A percentile compares a stretch with the other conserved stretches of the same genome.
Evolutionary conservation across 2,888 invertebrate species (phyloP).

Genomic region (Watsonalla binaria): DNA sequence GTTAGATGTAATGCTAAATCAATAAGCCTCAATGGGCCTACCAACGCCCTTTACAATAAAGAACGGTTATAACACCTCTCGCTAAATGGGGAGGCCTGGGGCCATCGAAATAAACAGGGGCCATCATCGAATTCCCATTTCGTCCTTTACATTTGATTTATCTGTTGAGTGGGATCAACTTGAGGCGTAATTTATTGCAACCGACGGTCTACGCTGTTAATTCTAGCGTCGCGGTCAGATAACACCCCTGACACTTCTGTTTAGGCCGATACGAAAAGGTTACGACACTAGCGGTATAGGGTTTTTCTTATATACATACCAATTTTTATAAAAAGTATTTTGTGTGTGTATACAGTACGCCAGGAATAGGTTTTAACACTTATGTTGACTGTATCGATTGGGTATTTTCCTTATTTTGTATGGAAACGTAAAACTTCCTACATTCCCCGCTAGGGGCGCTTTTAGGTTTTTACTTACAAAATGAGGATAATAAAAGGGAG

Average conservation of each 20-base stretch:
- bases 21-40: neutral
- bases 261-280: constrained; percentile 25
- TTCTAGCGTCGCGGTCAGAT: constrained; percentile 53
- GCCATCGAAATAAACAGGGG: constrained; percentile 41
- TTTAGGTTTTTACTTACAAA: no score
- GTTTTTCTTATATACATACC: no score
- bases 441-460: no score
- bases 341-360: no score
- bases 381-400: no score
- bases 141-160: constrained; percentile 66
- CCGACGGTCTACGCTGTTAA: constrained; percentile 50
- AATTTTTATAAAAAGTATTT: no score
- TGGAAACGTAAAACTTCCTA: no score
- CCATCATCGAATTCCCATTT: constrained; percentile 61
- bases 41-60: neutral
- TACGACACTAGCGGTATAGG: neutral
- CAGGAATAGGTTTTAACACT: no score
- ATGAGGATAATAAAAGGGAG: no score
- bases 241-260: constrained; percentile 51
- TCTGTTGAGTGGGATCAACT: constrained; percentile 60
- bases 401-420: no score
- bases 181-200: constrained; percentile 60
- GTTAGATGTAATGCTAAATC: neutral
- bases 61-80: constrained; percentile 12
- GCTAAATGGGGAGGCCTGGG: constrained; percentile 19